Evolutionary conservation across 2,888 invertebrate species (phyloP).

Genomic region (Ectemnius cavifrons): DNA sequence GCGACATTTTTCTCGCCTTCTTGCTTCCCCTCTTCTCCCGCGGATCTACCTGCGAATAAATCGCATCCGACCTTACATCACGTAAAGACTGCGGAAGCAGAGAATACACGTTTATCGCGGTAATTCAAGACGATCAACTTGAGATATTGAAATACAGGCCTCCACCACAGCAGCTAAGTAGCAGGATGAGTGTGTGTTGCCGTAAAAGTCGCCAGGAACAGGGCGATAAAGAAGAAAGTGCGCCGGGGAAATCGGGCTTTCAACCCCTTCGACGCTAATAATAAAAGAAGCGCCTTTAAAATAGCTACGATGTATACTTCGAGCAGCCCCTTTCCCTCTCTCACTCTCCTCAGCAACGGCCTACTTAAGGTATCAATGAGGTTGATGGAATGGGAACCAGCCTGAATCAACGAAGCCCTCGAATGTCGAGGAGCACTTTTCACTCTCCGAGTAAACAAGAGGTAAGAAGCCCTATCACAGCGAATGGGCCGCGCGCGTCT

Average conservation of each 20-base stretch:
- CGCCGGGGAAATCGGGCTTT: neutral
- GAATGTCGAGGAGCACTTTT: no score
- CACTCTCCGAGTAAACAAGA: no score
- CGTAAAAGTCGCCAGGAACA: neutral
- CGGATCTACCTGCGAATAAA: neutral
- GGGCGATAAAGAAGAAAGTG: no score
- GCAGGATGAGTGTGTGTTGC: neutral
- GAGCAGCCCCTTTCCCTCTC: no score
- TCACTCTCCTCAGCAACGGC: neutral
- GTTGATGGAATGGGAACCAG: neutral
- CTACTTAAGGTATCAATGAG: slow-evolving; percentile 6
- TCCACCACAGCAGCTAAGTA: neutral
- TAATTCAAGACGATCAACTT: slow-evolving; percentile 21
- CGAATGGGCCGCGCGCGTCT: neutral
- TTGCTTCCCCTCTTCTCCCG: neutral
- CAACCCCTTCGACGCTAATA: neutral
- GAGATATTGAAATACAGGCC: neutral
- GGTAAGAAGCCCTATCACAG: no score
- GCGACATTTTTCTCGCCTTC: slow-evolving; percentile 31
- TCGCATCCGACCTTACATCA: slow-evolving; percentile 2
- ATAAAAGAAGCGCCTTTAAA: no score
- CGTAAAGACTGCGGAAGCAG: slow-evolving; percentile 12
- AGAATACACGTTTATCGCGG: slow-evolving; percentile 21
- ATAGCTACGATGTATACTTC: no score
- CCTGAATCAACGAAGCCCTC: slow-evolving; percentile 2